A percentile compares a stretch with the other conserved stretches of the same genome.
Evolutionary conservation across 2,888 invertebrate species (phyloP).

Genomic region (Ophioninae sp.): DNA sequence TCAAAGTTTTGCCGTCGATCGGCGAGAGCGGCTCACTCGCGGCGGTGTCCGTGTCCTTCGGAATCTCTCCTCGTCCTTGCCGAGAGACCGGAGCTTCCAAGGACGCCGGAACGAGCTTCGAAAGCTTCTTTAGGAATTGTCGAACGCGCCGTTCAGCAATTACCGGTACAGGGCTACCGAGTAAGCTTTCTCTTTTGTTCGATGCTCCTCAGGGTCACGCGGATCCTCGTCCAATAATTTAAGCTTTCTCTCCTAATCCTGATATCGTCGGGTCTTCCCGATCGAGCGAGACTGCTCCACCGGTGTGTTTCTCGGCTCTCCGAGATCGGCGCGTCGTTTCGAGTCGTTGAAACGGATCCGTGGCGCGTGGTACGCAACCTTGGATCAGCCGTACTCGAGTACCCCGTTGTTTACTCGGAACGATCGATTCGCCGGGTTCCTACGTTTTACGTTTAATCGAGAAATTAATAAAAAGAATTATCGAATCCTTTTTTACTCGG

Average conservation of each 20-base stretch:
- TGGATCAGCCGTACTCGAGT: neutral
- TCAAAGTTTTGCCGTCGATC: constrained; percentile 52
- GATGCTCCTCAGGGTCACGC: neutral
- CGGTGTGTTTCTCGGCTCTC: too few species aligned
- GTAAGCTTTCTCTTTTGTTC: neutral
- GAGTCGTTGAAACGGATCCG: too few species aligned
- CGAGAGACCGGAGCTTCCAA: constrained; percentile 7
- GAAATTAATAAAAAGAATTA: too few species aligned
- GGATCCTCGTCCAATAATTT: neutral
- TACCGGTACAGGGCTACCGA: too few species aligned
- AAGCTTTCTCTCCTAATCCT: neutral
- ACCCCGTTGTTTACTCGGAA: neutral
- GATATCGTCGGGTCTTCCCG: neutral
- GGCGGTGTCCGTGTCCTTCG: constrained; percentile 54
- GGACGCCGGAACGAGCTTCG: constrained; percentile 17
- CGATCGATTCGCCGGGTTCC: neutral
- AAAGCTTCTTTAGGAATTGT: constrained; percentile 6
- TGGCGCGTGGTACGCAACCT: too few species aligned
- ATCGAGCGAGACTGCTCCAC: neutral
- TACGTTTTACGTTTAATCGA: too few species aligned
- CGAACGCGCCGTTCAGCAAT: neutral
- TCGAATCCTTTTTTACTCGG: neutral
- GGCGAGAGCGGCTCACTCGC: constrained; percentile 22
- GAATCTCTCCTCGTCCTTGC: constrained; percentile 52
- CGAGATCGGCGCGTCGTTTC: too few species aligned